Conservation (phyloP, 2,888 invertebrate species). For the Parnassius smintheus region DNA sequence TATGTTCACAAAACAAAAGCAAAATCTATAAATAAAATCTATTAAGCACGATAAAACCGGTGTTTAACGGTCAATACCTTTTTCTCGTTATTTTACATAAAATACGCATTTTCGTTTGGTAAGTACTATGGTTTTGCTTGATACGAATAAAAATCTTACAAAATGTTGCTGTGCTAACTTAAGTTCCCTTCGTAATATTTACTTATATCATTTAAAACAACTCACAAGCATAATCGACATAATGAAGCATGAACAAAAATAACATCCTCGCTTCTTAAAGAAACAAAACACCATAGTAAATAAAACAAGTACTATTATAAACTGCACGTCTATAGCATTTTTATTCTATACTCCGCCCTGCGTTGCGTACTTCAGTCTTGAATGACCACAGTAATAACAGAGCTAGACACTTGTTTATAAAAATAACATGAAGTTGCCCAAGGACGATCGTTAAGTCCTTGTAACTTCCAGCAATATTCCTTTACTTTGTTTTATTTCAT, state of each 20-base stretch:
- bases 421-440: slow-evolving; percentile 20
- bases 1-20: slow-evolving; percentile 5
- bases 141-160: neutral
- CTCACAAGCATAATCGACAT: too few species aligned
- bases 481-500: slow-evolving; percentile 7
- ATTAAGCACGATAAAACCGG: slow-evolving; percentile 12
- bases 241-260: too few species aligned
- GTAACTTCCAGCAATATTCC: slow-evolving; percentile 9
- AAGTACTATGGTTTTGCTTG: neutral
- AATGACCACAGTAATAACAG: slow-evolving; percentile 21
- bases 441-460: slow-evolving; percentile 18
- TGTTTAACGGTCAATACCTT: slow-evolving; percentile 6
- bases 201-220: too few species aligned
- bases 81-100: slow-evolving; percentile 15
- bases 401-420: slow-evolving; percentile 22
- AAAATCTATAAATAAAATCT: slow-evolving; percentile 23
- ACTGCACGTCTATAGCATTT: slow-evolving; percentile 1
- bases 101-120: slow-evolving; percentile 10
- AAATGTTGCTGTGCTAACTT: too few species aligned
- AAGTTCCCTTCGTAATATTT: too few species aligned
- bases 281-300: neutral
- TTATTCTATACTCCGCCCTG: slow-evolving; percentile 5
- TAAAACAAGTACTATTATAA: neutral
- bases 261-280: neutral
- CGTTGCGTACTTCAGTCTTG: slow-evolving; percentile 5